Percentiles rank a stretch among this genome's conserved stretches.
These are phyloP conservation scores for Merluccius polli DNA, from an alignment of 2,797 vertebrate species.

Conservation along the genomic window DNA sequence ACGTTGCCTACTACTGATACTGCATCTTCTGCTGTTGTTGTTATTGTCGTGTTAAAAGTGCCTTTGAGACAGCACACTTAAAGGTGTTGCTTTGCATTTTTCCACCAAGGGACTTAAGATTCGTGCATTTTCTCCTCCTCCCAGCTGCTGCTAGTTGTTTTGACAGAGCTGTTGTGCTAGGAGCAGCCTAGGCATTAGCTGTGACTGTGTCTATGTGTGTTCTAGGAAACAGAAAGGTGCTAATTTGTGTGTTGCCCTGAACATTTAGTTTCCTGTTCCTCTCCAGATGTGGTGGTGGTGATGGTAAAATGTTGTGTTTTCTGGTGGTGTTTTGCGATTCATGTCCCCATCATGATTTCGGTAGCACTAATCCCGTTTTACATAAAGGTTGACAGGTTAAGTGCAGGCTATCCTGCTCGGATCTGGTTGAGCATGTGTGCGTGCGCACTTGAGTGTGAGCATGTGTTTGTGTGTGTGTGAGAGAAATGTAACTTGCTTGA, in stretches of 20 bases:
- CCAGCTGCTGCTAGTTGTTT: slow-evolving; percentile 9
- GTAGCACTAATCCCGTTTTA: slow-evolving; percentile 37
- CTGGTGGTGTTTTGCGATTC: slow-evolving; percentile 5
- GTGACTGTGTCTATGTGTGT: neutral
- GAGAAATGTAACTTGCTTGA: slow-evolving; percentile 8
- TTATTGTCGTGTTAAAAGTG: neutral
- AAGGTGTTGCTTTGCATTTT: slow-evolving; percentile 14
- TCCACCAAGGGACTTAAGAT: neutral
- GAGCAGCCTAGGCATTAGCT: slow-evolving; percentile 2
- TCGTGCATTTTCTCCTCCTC: slow-evolving; percentile 13
- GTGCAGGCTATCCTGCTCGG: slow-evolving; percentile 6
- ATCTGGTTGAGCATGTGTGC: neutral
- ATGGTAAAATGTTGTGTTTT: neutral
- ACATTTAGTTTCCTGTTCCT: neutral
- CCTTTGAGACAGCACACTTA: neutral
- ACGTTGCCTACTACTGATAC: slow-evolving; percentile 50
- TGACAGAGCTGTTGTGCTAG: neutral
- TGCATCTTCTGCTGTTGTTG: slow-evolving; percentile 6
- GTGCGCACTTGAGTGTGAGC: no score
- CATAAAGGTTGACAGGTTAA: slow-evolving; percentile 36
- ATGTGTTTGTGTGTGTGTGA: neutral
- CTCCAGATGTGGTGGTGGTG: neutral
- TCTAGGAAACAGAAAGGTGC: neutral
- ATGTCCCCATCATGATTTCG: slow-evolving; percentile 27
- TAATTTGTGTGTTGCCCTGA: neutral